Evolutionary conservation across 2,888 invertebrate species (phyloP).

Genomic region (Hemithea aestivaria): DNA sequence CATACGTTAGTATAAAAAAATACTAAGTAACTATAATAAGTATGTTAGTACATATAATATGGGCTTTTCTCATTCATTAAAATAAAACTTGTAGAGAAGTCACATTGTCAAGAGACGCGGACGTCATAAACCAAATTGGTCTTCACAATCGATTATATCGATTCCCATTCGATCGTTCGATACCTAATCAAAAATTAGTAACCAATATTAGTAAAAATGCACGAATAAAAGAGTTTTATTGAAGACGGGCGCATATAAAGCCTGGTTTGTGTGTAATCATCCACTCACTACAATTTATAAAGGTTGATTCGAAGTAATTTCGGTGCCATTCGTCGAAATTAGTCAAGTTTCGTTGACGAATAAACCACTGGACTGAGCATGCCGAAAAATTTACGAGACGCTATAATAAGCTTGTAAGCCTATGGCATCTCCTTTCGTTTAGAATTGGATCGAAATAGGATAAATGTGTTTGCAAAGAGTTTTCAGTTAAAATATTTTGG

Average conservation of each 20-base stretch:
- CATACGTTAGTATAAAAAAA: too few relatives aligned
- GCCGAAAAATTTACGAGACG: too few relatives aligned
- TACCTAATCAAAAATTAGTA: conserved; percentile 25
- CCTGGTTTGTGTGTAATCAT: conserved; percentile 27
- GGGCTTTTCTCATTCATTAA: conserved; percentile 2
- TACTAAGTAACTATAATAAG: too few relatives aligned
- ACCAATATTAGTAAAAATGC: conserved; percentile 15
- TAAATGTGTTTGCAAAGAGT: too few relatives aligned
- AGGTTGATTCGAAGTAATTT: conserved; percentile 29
- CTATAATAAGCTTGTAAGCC: too few relatives aligned
- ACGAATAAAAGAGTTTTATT: conserved; percentile 24
- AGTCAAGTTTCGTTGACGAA: too few relatives aligned
- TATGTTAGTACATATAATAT: too few relatives aligned
- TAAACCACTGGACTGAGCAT: too few relatives aligned
- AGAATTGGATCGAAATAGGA: too few relatives aligned
- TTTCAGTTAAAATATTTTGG: too few relatives aligned
- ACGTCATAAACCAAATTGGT: conserved; percentile 18
- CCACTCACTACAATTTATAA: conserved; percentile 33
- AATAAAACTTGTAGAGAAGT: conserved; percentile 2
- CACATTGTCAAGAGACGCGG: too few relatives aligned
- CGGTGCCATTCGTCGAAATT: conserved; percentile 27
- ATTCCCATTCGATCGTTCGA: conserved; percentile 21
- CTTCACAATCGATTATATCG: conserved; percentile 20
- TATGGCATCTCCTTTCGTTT: too few relatives aligned
- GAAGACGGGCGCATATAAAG: conserved; percentile 22